These are phyloP conservation scores for Cyprinodon diabolis DNA, from an alignment of 2,797 vertebrate genomes.

Conservation along the genomic window DNA sequence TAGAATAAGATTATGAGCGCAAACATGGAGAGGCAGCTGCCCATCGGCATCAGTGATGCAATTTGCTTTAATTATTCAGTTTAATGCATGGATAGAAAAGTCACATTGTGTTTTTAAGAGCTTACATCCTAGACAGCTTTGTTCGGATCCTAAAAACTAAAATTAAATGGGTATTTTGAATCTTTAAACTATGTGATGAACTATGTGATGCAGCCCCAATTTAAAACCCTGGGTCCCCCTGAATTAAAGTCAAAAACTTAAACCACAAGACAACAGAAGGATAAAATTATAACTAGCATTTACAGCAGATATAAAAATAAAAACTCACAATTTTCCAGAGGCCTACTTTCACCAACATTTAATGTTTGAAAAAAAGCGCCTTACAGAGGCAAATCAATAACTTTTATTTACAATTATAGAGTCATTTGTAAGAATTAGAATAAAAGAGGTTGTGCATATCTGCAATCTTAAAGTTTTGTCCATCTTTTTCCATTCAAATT, in stretches of 20 bases:
- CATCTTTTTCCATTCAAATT: not conserved
- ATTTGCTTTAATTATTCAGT: not conserved
- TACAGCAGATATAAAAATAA: too few species aligned
- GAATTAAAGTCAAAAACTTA: too few species aligned
- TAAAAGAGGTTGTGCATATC: not conserved
- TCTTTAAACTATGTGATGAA: too few species aligned
- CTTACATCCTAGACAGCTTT: not conserved
- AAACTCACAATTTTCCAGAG: too few species aligned
- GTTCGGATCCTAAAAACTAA: not conserved
- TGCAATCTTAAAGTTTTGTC: not conserved
- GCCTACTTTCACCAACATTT: too few species aligned
- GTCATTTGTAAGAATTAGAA: too few species aligned
- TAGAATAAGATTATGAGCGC: conserved; percentile 3
- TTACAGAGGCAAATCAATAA: too few species aligned
- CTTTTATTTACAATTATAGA: too few species aligned
- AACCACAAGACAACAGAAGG: too few species aligned
- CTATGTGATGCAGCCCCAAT: not conserved
- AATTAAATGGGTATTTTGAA: not conserved
- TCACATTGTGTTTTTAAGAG: not conserved
- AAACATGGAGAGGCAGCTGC: conserved; percentile 11
- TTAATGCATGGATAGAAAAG: not conserved
- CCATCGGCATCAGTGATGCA: not conserved
- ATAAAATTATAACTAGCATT: too few species aligned
- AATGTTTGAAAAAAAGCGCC: too few species aligned
- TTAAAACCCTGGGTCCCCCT: too few species aligned